A percentile compares a stretch with the other conserved stretches of the same genome.
Conservation (phyloP, 2,888 invertebrate species). For the Strigamia maritima region DNA sequence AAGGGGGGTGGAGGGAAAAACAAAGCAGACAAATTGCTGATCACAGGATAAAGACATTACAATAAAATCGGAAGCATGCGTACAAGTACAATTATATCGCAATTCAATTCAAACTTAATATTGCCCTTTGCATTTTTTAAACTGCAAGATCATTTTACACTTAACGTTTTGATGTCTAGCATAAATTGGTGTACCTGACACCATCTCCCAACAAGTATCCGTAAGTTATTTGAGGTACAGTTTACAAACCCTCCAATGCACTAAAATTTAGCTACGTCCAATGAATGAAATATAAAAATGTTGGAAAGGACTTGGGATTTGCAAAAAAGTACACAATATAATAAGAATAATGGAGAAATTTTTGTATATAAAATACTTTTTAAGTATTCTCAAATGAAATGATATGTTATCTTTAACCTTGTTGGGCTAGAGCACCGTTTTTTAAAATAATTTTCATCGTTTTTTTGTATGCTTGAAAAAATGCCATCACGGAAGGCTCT, state of each 20-base stretch:
- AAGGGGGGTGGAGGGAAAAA: background rate
- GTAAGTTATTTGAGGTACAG: background rate
- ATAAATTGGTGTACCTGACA: conserved; percentile 5
- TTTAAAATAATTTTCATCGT: background rate
- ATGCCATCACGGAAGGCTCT: conserved; percentile 26
- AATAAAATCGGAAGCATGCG: background rate
- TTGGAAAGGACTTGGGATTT: background rate
- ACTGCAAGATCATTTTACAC: background rate
- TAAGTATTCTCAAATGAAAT: conserved; percentile 23
- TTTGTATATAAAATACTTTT: conserved; percentile 16
- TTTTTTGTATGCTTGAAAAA: background rate
- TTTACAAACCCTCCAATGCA: conserved; percentile 13
- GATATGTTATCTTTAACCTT: conserved; percentile 16
- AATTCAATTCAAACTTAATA: background rate
- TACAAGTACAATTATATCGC: background rate
- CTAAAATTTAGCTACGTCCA: conserved; percentile 15
- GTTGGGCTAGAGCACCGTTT: conserved; percentile 17
- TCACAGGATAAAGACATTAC: background rate
- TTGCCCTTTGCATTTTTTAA: conserved; percentile 7
- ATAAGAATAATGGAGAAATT: conserved; percentile 16
- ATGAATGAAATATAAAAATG: conserved; percentile 23
- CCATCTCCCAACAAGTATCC: background rate
- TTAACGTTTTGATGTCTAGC: background rate
- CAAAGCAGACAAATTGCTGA: conserved; percentile 10
- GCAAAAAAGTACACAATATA: background rate